Percentiles rank a stretch among this genome's conserved stretches.
These are phyloP conservation scores for Omphaloscelis lunosa DNA, from an alignment of 2,888 invertebrate species.

Conservation along the genomic window DNA sequence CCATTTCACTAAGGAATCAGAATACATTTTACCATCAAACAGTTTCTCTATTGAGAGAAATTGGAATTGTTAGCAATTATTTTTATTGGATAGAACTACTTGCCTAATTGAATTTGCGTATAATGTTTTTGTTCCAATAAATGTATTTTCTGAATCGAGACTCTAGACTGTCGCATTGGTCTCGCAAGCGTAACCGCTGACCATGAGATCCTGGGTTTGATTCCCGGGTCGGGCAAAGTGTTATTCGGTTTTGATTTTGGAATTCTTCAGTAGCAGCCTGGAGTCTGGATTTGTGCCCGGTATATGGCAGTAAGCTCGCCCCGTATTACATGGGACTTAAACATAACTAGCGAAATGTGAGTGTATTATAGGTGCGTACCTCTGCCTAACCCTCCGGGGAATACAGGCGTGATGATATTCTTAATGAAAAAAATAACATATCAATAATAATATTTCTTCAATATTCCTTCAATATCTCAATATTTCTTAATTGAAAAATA, in stretches of 20 bases:
- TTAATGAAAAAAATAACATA: too few species aligned
- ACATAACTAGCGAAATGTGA: not conserved
- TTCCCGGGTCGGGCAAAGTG: not conserved
- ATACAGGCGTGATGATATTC: not conserved
- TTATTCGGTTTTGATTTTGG: not conserved
- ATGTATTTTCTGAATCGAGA: not conserved
- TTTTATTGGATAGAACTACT: not conserved
- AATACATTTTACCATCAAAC: conserved; percentile 20
- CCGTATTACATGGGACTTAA: not conserved
- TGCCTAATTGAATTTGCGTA: not conserved
- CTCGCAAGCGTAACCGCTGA: not conserved
- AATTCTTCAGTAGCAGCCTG: not conserved
- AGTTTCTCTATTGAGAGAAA: conserved; percentile 10
- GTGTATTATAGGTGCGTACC: not conserved
- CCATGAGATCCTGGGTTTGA: not conserved
- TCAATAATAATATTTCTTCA: too few species aligned
- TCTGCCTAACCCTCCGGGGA: not conserved
- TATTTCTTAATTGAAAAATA: too few species aligned
- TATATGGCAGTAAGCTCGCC: not conserved
- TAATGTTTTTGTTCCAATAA: not conserved
- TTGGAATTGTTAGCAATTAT: conserved; percentile 7
- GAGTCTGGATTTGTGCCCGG: not conserved
- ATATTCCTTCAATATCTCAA: too few species aligned
- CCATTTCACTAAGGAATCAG: conserved; percentile 32
- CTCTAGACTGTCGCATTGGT: not conserved